phyloP scores from a whole-genome alignment of 2,797 vertebrate genomes.

The Cichlasoma orientale region DNA sequence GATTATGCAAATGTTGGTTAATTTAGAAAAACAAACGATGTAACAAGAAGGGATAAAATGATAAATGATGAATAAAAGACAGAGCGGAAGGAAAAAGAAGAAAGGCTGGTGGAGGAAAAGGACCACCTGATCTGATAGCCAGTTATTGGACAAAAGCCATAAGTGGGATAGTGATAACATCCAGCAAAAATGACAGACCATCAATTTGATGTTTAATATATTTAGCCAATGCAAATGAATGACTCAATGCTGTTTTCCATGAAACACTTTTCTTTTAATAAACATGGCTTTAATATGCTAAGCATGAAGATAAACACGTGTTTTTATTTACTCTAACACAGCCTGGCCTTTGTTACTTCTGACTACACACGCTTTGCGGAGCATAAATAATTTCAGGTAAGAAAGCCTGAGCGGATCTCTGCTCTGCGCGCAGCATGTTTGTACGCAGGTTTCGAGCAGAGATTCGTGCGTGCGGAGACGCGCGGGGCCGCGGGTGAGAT shows the following conservation, averaged over 20 bases:
- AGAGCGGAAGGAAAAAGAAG: neutral
- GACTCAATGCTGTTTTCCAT: neutral
- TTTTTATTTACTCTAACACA: neutral
- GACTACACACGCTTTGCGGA: neutral
- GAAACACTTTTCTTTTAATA: neutral
- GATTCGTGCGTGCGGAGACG: neutral
- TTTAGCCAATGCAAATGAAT: neutral
- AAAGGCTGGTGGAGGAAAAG: neutral
- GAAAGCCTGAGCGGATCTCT: neutral
- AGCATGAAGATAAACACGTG: neutral
- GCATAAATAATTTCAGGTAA: neutral
- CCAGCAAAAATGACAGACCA: neutral
- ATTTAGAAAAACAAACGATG: neutral
- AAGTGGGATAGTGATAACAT: neutral
- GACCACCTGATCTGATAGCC: neutral
- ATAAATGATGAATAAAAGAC: neutral
- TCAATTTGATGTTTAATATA: neutral
- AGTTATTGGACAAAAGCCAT: neutral
- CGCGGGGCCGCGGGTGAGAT: neutral
- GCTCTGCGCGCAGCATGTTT: neutral
- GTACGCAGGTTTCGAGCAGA: neutral
- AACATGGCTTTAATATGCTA: neutral
- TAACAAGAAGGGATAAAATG: neutral
- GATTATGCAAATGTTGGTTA: neutral
- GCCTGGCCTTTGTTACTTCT: neutral